A percentile compares a stretch with the other conserved stretches of the same genome.
phyloP scores from a whole-genome alignment of 2,797 vertebrate species.

The Propithecus deckenii region DNA sequence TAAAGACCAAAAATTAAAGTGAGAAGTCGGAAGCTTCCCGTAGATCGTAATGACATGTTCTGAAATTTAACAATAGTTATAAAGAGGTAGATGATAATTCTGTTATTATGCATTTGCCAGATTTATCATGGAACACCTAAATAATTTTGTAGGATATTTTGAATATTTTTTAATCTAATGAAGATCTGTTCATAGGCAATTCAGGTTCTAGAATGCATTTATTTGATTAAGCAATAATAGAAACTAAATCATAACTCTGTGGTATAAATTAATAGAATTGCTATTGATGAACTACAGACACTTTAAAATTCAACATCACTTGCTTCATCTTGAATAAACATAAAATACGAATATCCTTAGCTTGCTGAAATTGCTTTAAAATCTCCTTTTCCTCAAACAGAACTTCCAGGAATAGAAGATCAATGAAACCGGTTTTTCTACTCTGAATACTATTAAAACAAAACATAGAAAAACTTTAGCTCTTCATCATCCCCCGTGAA shows the following conservation, averaged over 20 bases:
- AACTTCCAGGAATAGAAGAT: slow-evolving; percentile 40
- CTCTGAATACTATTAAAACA: slow-evolving; percentile 3
- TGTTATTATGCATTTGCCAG: neutral
- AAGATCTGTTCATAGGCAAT: slow-evolving; percentile 31
- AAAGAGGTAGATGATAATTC: neutral
- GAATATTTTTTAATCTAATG: neutral
- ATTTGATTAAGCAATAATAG: slow-evolving; percentile 43
- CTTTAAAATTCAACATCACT: neutral
- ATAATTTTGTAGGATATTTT: neutral
- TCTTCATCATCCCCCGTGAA: neutral
- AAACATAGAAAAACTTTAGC: slow-evolving; percentile 7
- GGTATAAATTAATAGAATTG: slow-evolving; percentile 43
- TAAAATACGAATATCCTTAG: slow-evolving; percentile 29
- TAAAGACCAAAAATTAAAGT: neutral
- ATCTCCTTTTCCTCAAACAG: slow-evolving; percentile 13
- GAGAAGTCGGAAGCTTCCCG: neutral
- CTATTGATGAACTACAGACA: slow-evolving; percentile 8
- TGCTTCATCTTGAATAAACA: slow-evolving; percentile 46
- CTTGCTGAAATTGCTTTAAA: slow-evolving; percentile 54
- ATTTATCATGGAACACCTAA: neutral
- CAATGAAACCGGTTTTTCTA: slow-evolving; percentile 14
- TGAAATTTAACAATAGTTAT: neutral
- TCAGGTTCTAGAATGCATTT: neutral
- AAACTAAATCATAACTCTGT: neutral
- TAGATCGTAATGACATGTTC: neutral